Conservation (phyloP, 2,113 vertebrate species). For the Ceyx melanurus region DNA sequence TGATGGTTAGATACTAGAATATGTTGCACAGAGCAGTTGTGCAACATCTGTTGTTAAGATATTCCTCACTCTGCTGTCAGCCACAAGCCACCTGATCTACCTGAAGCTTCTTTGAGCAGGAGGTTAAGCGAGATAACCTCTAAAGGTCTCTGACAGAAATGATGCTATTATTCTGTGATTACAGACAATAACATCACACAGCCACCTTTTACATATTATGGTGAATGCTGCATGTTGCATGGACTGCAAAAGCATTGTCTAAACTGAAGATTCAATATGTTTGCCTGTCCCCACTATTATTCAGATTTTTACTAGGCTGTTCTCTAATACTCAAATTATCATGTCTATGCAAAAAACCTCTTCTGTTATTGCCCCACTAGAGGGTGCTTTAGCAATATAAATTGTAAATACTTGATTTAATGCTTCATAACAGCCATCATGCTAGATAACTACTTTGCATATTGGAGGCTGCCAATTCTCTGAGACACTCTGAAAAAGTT, state of each 20-base stretch:
- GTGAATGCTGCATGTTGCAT: not conserved
- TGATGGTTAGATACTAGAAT: not conserved
- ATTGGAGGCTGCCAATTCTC: not conserved
- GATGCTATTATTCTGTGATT: not conserved
- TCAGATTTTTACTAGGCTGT: not conserved
- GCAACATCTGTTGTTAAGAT: not conserved
- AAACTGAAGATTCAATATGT: not conserved
- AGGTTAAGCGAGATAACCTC: not conserved
- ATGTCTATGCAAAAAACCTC: not conserved
- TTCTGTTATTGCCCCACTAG: slow-evolving; percentile 75
- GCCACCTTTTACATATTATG: not conserved
- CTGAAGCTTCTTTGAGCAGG: not conserved
- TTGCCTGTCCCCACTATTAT: not conserved
- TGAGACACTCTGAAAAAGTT: not conserved
- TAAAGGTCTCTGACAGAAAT: not conserved
- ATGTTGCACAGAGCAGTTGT: not conserved
- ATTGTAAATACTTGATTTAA: slow-evolving; percentile 63
- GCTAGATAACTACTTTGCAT: not conserved
- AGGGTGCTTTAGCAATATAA: slow-evolving; percentile 80
- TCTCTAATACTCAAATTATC: not conserved
- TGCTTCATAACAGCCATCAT: not conserved
- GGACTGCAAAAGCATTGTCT: not conserved
- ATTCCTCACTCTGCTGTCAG: not conserved
- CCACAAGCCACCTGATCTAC: not conserved
- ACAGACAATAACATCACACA: not conserved